Percentiles rank a stretch among this genome's conserved stretches.
Evolutionary conservation across 1,140 invertebrate genomes (phyloP).

Genomic region (Elymnias hypermnestra): DNA sequence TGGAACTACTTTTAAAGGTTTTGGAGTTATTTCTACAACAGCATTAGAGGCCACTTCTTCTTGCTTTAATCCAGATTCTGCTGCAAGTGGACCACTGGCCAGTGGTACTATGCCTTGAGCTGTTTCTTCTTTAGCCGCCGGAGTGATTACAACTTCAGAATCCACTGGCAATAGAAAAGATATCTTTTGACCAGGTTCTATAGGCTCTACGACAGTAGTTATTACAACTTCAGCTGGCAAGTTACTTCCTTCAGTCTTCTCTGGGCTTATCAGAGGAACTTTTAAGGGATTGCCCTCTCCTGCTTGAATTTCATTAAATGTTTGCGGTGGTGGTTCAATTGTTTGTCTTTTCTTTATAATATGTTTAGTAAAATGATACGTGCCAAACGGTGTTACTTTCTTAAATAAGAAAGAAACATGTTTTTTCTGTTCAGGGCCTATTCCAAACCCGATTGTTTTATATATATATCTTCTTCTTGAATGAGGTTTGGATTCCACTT

Average conservation of each 20-base stretch:
- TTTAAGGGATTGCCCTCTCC: too few relatives aligned
- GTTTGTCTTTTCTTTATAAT: slow-evolving; percentile 29
- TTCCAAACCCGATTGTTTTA: slow-evolving; percentile 37
- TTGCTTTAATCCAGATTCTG: too few relatives aligned
- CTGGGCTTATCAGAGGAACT: too few relatives aligned
- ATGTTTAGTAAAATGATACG: slow-evolving; percentile 39
- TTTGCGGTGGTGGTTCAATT: slow-evolving; percentile 6
- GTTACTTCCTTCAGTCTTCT: slow-evolving; percentile 2
- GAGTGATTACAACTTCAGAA: slow-evolving; percentile 5
- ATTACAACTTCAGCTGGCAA: slow-evolving; percentile 22
- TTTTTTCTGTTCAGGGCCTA: slow-evolving; percentile 34
- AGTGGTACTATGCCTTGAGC: too few relatives aligned
- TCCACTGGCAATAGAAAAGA: slow-evolving; percentile 13
- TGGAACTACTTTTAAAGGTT: slow-evolving; percentile 13
- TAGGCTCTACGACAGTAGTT: slow-evolving; percentile 14
- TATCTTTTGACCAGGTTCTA: slow-evolving; percentile 6
- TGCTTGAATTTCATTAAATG: slow-evolving; percentile 17
- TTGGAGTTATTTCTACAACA: slow-evolving; percentile 15
- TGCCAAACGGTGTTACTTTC: slow-evolving; percentile 49
- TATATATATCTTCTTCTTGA: slow-evolving; percentile 24
- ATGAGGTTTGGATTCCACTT: slow-evolving; percentile 16
- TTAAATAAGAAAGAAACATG: slow-evolving; percentile 25
- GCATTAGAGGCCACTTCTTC: slow-evolving; percentile 7
- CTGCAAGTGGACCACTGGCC: not conserved
- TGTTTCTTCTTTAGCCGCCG: slow-evolving; percentile 1